These are phyloP conservation scores for Urocitellus parryii DNA, from an alignment of 2,113 vertebrate species.

Conservation along the genomic window DNA sequence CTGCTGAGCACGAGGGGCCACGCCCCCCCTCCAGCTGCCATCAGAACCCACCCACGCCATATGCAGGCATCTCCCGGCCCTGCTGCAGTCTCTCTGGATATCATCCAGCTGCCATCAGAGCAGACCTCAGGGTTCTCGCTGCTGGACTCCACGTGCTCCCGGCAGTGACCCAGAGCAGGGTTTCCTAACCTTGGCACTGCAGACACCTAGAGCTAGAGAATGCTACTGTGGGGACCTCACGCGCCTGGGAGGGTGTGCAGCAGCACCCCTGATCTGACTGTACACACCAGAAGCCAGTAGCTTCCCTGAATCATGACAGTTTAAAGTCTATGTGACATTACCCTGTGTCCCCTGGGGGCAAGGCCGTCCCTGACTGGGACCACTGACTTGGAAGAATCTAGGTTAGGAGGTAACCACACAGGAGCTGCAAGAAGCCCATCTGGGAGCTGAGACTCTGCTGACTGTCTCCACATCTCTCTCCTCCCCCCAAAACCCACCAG, in stretches of 20 bases:
- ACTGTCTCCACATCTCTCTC: neutral
- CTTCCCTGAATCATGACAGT: neutral
- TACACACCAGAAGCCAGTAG: neutral
- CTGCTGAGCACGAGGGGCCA: neutral
- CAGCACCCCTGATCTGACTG: too few relatives aligned
- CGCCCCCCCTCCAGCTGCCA: neutral
- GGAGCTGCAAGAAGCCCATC: too few relatives aligned
- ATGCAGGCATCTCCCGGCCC: neutral
- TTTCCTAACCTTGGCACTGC: fast-evolving
- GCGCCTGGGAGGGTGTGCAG: fast-evolving
- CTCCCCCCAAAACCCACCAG: neutral
- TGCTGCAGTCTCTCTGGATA: neutral
- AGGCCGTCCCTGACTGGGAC: fast-evolving
- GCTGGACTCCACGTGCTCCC: neutral
- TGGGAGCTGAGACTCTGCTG: neutral
- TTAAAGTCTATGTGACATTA: neutral
- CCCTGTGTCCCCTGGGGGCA: neutral
- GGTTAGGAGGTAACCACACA: neutral
- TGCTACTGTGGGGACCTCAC: neutral
- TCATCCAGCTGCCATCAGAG: fast-evolving
- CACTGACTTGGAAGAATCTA: neutral
- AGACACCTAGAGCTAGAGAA: too few relatives aligned
- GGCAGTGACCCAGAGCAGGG: fast-evolving
- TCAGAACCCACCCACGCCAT: fast-evolving
- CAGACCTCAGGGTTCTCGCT: neutral